Base-by-base conservation (phyloP, 2,113 vertebrate species). In the Rhabdornis inornatus region DNA sequence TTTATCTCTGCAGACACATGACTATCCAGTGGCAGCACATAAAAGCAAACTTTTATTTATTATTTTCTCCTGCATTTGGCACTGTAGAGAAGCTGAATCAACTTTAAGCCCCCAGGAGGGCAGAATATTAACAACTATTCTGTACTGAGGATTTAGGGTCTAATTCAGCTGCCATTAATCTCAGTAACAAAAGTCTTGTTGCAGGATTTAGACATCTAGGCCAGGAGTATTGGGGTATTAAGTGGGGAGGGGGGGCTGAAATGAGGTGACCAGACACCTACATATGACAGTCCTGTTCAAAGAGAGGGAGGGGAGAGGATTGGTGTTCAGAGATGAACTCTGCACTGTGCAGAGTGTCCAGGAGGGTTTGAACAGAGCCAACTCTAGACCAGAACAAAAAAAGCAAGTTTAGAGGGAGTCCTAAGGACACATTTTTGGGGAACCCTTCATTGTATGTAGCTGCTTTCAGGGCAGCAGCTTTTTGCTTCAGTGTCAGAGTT, bases 191-290 rank as follows among this genome's bases (percentile, higher is more conserved):
- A 94, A 90, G 49, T 68, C 53, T 71, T 76, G 52, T 66, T 87
- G 65, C 84, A 72, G 93, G 95, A 87, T 95, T 95, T 94, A 85
- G 47, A 91, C 74, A 94, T 68, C 63, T 83, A 92, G 78, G 85
- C 57, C 82, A 69, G 66, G 79, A 56, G 52, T 69, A 33, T 7
- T 70, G 56, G 24, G 53, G 37, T 53, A 49, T 80, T 89, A 78
- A 75, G 56, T 1, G 7, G 7, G 16, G 27, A n/a, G 27, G 10
- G 15, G 14, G 10, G 6, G 9, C 49, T 88, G 79, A 65, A 88
- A 49, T 80, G 77, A 80, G 45, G 45, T 91, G 82, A 71, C 8
- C 39, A 39, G 27, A 64, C 63, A 93, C 72, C 42, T 87, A 14
- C 2, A 0, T 44, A 0, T 60, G 72, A 40, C 10, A 56, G 30